Base-by-base conservation (phyloP, 2,888 invertebrate species). In the Cremastinae sp. region DNA sequence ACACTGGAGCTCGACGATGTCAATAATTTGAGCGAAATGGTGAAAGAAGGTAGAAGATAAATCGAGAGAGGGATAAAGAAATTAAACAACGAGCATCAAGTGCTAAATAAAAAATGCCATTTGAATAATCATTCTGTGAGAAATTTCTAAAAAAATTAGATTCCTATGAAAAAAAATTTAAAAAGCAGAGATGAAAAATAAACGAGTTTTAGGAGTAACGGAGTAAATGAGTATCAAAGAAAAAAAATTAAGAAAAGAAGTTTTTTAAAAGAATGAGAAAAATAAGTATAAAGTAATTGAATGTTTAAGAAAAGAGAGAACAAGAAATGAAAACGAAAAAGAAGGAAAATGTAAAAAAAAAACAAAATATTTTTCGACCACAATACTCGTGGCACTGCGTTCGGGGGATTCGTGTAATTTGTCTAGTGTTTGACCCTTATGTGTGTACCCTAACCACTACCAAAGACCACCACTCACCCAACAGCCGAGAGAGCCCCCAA, bases 391-490 rank as follows among this genome's bases (percentile, higher is more conserved):
- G 69, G 84, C 79, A 84, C 81, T 84, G 88, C 85, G 80, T 87
- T 89, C 87, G 88, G 85, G 87, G 89, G 90, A 89, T 91, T 91
- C 91, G 91, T 96, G 96, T 96, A 95, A 95, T 94, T 95, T 95
- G 95, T 95, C 95, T 95, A 94, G 94, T 94, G 94, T 94, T 93
- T 92, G 93, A 94, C 94, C 95, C 92, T 93, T 94, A 95, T 96
- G 95, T 96, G 94, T 95, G 94, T 95, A 88, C 84, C 89, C 87
- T 84, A 79, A 81, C 85, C 85, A 86, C 69, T 79, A 85, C 84
- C 86, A 84, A 65, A 79, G 78, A 84, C 82, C 81, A 86, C 83
- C 83, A 85, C 84, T 84, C 82, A 84, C 82, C 86, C 84, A 77
- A 85, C 81, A 86, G 82, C 82, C 85, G 83, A 84, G 82, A 81